Evolutionary conservation across 2,113 vertebrate genomes (phyloP).

Genomic region (Callithrix jacchus): DNA sequence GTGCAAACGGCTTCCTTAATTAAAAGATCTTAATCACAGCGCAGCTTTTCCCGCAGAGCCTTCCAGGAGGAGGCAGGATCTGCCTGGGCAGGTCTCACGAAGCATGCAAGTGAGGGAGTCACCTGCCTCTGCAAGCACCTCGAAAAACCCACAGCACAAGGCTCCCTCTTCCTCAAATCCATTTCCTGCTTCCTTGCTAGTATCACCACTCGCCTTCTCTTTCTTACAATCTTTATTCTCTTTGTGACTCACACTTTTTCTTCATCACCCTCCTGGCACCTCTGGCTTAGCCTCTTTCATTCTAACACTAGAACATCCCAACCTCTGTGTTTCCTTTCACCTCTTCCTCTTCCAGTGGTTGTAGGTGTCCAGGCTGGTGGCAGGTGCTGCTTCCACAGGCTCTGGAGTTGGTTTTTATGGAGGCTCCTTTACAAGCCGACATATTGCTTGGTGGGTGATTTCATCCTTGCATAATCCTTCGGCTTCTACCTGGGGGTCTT

Average conservation of each 20-base stretch:
- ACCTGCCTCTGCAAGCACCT: neutral
- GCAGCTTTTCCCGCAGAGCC: slow-evolving; percentile 71
- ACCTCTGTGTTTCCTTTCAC: neutral
- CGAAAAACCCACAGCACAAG: neutral
- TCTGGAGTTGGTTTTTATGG: neutral
- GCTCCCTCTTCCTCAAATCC: neutral
- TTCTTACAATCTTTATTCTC: neutral
- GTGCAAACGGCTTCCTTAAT: slow-evolving; percentile 78
- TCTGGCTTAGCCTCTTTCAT: neutral
- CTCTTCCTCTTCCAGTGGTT: neutral
- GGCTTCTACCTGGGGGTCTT: neutral
- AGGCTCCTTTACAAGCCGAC: neutral
- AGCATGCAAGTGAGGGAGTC: neutral
- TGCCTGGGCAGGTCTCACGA: neutral
- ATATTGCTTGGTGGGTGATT: neutral
- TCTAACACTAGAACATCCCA: neutral
- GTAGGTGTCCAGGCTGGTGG: neutral
- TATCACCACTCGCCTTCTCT: neutral
- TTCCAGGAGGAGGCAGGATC: slow-evolving; percentile 44
- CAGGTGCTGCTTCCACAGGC: neutral
- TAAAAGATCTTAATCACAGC: slow-evolving; percentile 84
- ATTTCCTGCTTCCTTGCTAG: neutral
- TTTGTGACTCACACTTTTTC: neutral
- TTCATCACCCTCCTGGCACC: no score
- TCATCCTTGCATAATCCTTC: neutral